Conservation (phyloP, 2,113 vertebrate species). For the Myrmophylax atrothorax region DNA sequence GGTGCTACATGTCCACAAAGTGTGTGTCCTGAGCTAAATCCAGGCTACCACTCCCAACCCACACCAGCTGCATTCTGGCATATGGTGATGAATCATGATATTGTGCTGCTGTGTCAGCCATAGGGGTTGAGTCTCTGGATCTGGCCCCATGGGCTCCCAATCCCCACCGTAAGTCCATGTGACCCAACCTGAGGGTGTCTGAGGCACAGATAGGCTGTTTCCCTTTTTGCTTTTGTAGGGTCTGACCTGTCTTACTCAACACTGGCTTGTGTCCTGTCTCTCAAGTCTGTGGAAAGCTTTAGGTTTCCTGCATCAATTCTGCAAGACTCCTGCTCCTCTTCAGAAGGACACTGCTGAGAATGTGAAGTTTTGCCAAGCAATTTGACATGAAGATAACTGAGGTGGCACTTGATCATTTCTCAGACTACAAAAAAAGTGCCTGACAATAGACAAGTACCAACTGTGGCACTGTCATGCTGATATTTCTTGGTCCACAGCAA, state of each 20-base stretch:
- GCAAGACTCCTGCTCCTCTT: background rate
- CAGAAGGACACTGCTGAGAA: background rate
- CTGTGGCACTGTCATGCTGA: background rate
- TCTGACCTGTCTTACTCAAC: accelerated
- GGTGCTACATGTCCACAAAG: background rate
- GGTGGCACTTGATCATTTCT: background rate
- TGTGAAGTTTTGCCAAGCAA: background rate
- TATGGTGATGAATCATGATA: accelerated
- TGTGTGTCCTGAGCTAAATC: background rate
- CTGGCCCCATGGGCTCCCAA: background rate
- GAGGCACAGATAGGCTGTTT: background rate
- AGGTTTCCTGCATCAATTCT: background rate
- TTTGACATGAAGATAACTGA: background rate
- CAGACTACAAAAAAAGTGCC: background rate
- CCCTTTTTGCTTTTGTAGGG: background rate
- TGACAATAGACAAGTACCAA: background rate
- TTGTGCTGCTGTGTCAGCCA: background rate
- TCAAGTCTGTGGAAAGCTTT: background rate
- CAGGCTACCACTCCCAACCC: background rate
- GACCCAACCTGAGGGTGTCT: background rate
- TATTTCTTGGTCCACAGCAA: background rate
- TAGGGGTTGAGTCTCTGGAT: background rate
- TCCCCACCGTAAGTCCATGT: background rate
- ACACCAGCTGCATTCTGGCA: background rate
- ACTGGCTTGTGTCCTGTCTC: background rate